These are phyloP conservation scores for Artemisiospiza belli DNA, from an alignment of 2,113 vertebrate genomes.

Conservation along the genomic window DNA sequence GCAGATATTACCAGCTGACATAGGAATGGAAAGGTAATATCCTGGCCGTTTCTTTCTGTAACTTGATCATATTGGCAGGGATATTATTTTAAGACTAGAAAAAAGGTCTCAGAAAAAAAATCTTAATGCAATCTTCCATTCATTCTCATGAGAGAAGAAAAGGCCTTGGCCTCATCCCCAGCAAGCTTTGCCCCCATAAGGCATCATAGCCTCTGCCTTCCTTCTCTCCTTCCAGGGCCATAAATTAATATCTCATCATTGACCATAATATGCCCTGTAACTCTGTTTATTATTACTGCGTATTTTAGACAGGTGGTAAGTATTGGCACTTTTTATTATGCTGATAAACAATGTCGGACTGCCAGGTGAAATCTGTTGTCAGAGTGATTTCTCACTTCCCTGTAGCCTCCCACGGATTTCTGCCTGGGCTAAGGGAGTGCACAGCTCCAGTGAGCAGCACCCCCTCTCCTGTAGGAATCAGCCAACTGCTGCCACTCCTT, in stretches of 20 bases:
- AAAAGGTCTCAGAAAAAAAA: neutral
- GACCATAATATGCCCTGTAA: slow-evolving; percentile 63
- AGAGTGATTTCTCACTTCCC: slow-evolving; percentile 69
- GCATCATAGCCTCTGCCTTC: neutral
- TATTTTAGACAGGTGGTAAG: slow-evolving; percentile 71
- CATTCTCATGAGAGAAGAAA: slow-evolving; percentile 29
- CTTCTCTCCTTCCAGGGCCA: slow-evolving; percentile 5
- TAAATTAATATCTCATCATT: slow-evolving; percentile 70
- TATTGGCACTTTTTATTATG: slow-evolving; percentile 78
- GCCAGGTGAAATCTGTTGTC: slow-evolving; percentile 68
- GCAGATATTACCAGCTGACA: neutral
- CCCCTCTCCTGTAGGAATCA: neutral
- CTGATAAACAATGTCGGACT: slow-evolving; percentile 71
- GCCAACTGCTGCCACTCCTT: accelerated
- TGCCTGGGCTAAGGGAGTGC: neutral
- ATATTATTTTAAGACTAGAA: slow-evolving; percentile 27
- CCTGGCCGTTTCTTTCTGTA: slow-evolving; percentile 28
- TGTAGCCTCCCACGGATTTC: slow-evolving; percentile 9
- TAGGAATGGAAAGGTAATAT: neutral
- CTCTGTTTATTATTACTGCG: slow-evolving; percentile 70
- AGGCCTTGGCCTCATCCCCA: slow-evolving; percentile 10
- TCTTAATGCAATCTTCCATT: slow-evolving; percentile 41
- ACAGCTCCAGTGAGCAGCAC: neutral
- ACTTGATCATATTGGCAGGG: slow-evolving; percentile 37
- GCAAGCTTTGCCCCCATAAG: slow-evolving; percentile 3